Percentiles rank a stretch among this genome's conserved stretches.
These are phyloP conservation scores for Seriola rivoliana DNA, from an alignment of 2,113 vertebrate genomes.

Conservation along the genomic window DNA sequence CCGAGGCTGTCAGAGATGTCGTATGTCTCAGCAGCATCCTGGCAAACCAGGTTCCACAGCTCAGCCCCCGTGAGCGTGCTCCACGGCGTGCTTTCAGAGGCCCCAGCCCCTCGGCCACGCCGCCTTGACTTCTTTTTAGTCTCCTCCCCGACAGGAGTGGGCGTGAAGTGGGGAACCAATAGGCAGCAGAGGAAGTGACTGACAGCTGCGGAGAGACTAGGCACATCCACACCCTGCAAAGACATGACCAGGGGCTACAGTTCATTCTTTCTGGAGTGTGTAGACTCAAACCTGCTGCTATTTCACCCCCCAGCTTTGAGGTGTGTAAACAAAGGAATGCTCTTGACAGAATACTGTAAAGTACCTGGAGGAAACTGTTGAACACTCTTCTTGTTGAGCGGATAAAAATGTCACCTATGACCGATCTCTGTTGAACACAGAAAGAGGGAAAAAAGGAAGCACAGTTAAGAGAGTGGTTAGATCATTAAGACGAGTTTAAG, in stretches of 20 bases:
- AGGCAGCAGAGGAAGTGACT: conserved; percentile 89
- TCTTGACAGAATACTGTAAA: background rate
- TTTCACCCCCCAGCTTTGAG: background rate
- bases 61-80: conserved; percentile 81
- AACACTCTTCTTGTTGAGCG: conserved; percentile 84
- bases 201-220: conserved; percentile 83
- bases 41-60: conserved; percentile 85
- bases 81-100: conserved; percentile 83
- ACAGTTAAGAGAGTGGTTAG: background rate
- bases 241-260: conserved; percentile 24
- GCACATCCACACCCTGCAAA: conserved; percentile 83
- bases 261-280: background rate
- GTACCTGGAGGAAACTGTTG: conserved; percentile 86
- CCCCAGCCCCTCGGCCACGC: conserved; percentile 77
- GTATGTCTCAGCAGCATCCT: conserved; percentile 84
- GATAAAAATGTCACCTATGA: conserved; percentile 81
- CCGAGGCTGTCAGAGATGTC: conserved; percentile 78
- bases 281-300: background rate
- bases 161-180: conserved; percentile 83
- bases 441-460: conserved; percentile 6
- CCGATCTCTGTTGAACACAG: conserved; percentile 78
- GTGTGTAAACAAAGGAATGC: background rate
- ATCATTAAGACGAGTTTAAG: background rate
- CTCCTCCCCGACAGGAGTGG: conserved; percentile 80
- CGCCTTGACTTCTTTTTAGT: conserved; percentile 84